phyloP scores from a whole-genome alignment of 2,113 vertebrate genomes.

The Tiliqua scincoides region DNA sequence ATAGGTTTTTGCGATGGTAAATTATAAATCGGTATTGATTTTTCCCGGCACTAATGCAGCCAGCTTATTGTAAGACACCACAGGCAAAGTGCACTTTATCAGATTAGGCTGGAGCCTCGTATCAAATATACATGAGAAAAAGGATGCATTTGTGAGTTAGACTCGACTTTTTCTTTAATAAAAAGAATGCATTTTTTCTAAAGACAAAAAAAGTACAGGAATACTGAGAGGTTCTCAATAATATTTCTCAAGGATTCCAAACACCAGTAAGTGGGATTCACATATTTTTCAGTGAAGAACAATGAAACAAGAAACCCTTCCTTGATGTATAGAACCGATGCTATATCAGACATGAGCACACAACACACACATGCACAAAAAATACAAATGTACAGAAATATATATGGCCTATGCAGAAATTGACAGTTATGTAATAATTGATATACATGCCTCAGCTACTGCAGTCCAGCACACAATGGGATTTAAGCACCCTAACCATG shows the following conservation, averaged over 20 bases:
- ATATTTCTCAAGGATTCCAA: constrained; percentile 68
- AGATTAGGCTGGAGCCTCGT: constrained; percentile 89
- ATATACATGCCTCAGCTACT: background rate
- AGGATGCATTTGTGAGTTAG: constrained; percentile 85
- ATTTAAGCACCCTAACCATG: background rate
- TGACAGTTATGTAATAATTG: background rate
- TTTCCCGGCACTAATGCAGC: constrained; percentile 89
- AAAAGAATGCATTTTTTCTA: constrained; percentile 63
- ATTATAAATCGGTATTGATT: constrained; percentile 99
- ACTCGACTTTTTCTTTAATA: constrained; percentile 75
- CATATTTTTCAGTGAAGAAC: constrained; percentile 59
- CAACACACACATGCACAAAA: constrained; percentile 37
- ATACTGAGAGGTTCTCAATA: constrained; percentile 77
- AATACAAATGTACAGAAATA: constrained; percentile 5
- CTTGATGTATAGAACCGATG: constrained; percentile 52
- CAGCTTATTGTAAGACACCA: constrained; percentile 90
- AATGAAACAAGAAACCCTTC: constrained; percentile 42
- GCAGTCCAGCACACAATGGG: background rate
- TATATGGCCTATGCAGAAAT: background rate
- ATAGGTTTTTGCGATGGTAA: constrained; percentile 97
- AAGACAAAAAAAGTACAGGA: constrained; percentile 59
- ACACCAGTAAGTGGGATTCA: constrained; percentile 70
- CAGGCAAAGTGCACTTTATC: constrained; percentile 92
- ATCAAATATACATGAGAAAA: constrained; percentile 93
- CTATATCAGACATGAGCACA: constrained; percentile 33